Percentiles rank a stretch among this genome's conserved stretches.
phyloP scores from a whole-genome alignment of 30 jellyfish, hydroid and myxozoan genomes.

The Turritopsis rubra region DNA sequence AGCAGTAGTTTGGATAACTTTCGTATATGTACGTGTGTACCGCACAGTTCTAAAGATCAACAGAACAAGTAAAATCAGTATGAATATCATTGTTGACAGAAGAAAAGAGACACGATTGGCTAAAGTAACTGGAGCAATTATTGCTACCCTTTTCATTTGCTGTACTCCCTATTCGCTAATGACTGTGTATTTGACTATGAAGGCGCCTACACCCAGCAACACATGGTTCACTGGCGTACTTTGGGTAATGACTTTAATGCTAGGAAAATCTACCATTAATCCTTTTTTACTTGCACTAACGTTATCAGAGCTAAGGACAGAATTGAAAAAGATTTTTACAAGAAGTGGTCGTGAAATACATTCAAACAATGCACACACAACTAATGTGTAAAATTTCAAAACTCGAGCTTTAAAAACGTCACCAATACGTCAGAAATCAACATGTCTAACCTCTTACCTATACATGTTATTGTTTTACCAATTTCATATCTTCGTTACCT shows the following conservation, averaged over 20 bases:
- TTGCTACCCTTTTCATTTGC: background rate
- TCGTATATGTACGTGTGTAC: background rate
- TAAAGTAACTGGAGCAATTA: constrained; percentile 2
- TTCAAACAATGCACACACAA: background rate
- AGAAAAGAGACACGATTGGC: constrained; percentile 13
- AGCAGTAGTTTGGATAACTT: background rate
- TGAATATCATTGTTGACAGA: background rate
- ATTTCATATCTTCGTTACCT: too few species aligned
- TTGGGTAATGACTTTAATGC: background rate
- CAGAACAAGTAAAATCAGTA: background rate
- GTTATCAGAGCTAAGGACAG: background rate
- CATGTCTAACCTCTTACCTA: too few species aligned
- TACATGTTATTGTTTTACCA: too few species aligned
- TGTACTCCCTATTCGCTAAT: background rate
- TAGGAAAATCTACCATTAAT: background rate
- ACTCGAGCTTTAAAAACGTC: too few species aligned
- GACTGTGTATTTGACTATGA: background rate
- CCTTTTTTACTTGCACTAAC: background rate
- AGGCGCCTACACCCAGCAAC: too few species aligned
- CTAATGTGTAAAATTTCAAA: background rate
- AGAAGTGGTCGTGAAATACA: background rate
- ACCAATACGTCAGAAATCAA: too few species aligned
- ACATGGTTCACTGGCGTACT: background rate
- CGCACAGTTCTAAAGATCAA: constrained; percentile 5
- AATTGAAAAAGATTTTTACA: background rate